Base-by-base conservation (phyloP, 2,888 invertebrate species). In the Litoditis marina region DNA sequence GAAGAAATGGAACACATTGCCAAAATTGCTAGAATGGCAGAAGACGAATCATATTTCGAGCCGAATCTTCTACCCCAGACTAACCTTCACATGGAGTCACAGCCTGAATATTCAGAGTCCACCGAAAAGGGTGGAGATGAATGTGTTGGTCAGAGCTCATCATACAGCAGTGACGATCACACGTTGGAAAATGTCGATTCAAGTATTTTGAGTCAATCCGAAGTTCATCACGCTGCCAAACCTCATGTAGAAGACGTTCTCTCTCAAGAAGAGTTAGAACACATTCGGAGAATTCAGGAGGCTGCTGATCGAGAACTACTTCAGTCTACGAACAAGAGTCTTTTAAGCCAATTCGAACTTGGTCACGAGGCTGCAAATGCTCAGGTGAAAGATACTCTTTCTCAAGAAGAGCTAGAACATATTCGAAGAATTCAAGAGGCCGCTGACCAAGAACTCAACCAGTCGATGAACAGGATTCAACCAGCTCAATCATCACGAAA, bases 211-310 rank as follows among this genome's bases (percentile, higher is more conserved):
- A n/a, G n/a, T n/a, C n/a, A n/a, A n/a, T n/a, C n/a, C n/a, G n/a
- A n/a, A n/a, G n/a, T n/a, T n/a, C n/a, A n/a, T n/a, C n/a, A n/a
- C n/a, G n/a, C n/a, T n/a, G n/a, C n/a, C n/a, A n/a, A n/a, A n/a
- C n/a, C n/a, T n/a, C n/a, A n/a, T n/a, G n/a, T n/a, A n/a, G n/a
- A n/a, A n/a, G n/a, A n/a, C n/a, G n/a, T n/a, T n/a, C 46, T 72
- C 6, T 61, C 74, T 16, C 56, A 68, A 47, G 75, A 72, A 62
- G 77, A 75, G 46, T 44, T 71, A 30, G 73, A 75, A 8, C 71
- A 71, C 28, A 70, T 73, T 30, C 60, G 62, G 25, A 55, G 54
- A 34, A 60, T 70, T 7, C 53, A 57, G 1, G 66, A 49, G 42
- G 65, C 63, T 65, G 70, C 68, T 16, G 60, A 32, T 5, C 13